phyloP scores from a whole-genome alignment of 2,113 vertebrate genomes.

The Girardinichthys multiradiatus region DNA sequence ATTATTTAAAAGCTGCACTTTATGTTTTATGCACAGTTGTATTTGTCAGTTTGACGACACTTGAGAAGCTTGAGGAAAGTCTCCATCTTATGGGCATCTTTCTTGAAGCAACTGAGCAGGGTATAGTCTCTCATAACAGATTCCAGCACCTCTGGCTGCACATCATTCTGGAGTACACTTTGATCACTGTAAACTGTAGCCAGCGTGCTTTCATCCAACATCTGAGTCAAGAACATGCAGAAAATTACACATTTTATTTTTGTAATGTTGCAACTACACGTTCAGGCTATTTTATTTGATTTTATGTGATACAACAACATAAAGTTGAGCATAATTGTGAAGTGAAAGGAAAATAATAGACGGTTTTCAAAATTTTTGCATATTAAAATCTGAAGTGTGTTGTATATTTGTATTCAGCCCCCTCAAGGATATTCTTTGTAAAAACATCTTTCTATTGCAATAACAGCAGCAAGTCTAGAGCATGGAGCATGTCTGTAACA shows the following conservation, averaged over 20 bases:
- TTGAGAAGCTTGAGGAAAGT: slow-evolving; percentile 82
- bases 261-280: too few species aligned
- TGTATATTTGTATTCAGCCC: neutral
- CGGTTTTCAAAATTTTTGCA: neutral
- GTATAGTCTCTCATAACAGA: slow-evolving; percentile 76
- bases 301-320: neutral
- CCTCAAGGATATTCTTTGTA: neutral
- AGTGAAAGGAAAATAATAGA: neutral
- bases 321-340: neutral
- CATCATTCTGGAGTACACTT: slow-evolving; percentile 39
- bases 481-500: neutral
- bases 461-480: neutral
- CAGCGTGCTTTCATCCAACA: slow-evolving; percentile 71
- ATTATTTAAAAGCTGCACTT: slow-evolving; percentile 46
- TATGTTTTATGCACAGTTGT: slow-evolving; percentile 64
- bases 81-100: slow-evolving; percentile 82
- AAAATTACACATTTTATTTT: neutral
- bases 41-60: slow-evolving; percentile 73
- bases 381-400: too few species aligned
- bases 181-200: slow-evolving; percentile 42
- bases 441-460: neutral
- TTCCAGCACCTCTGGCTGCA: slow-evolving; percentile 69
- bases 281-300: too few species aligned
- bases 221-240: slow-evolving; percentile 46
- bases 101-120: slow-evolving; percentile 80